These are phyloP conservation scores for Zaprionus africanus DNA, from an alignment of 1,140 invertebrate genomes.

Conservation along the genomic window DNA sequence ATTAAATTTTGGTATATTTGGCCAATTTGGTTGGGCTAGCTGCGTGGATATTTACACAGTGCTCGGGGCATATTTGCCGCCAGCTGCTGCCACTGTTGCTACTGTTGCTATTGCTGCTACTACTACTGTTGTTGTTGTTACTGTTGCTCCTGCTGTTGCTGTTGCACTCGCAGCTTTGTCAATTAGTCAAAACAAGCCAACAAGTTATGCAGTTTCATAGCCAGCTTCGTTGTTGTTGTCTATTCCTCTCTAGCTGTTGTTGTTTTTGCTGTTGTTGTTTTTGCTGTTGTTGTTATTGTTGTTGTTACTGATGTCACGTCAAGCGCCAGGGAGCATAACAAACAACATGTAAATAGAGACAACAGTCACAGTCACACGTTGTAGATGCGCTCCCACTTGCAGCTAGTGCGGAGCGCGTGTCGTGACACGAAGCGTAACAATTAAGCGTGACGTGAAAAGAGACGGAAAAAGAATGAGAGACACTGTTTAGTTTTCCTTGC, in stretches of 20 bases:
- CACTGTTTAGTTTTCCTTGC: too few species aligned
- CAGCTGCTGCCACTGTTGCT: slow-evolving; percentile 6
- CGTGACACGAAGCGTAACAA: background rate
- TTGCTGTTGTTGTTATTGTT: slow-evolving; percentile 19
- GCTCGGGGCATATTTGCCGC: slow-evolving; percentile 38
- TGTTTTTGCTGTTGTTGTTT: slow-evolving; percentile 6
- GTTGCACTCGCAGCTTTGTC: slow-evolving; percentile 41
- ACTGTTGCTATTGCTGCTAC: background rate
- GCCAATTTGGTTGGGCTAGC: background rate
- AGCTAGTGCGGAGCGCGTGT: slow-evolving; percentile 1
- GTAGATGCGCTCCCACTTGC: background rate
- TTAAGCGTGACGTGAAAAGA: too few species aligned
- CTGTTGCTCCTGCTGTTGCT: slow-evolving; percentile 1
- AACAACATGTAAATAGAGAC: slow-evolving; percentile 68
- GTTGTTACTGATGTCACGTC: slow-evolving; percentile 29
- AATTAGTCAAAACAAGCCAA: slow-evolving; percentile 70
- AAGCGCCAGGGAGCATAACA: slow-evolving; percentile 46
- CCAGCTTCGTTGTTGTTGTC: background rate
- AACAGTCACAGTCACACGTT: slow-evolving; percentile 22
- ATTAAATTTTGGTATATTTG: slow-evolving; percentile 10
- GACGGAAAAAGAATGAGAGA: too few species aligned
- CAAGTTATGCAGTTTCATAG: slow-evolving; percentile 56
- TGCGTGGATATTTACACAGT: slow-evolving; percentile 25
- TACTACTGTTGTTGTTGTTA: background rate
- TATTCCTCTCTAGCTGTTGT: background rate